Base-by-base conservation (phyloP, 2,888 invertebrate genomes). In the Caenorhabditis sinica region DNA sequence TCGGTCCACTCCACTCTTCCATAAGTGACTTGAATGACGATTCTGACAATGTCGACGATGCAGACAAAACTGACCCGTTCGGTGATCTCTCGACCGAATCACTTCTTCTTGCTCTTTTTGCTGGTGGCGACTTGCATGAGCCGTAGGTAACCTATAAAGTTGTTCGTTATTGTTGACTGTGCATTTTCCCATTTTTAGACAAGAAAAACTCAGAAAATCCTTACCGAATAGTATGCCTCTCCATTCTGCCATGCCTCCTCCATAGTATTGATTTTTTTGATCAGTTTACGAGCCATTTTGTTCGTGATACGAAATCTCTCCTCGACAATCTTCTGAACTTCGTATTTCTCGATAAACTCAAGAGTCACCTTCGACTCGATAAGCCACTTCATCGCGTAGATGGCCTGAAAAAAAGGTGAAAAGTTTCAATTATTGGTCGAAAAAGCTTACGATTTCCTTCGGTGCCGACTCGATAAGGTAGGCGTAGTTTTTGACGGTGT, bases 61-160 rank as follows among this genome's bases (percentile, higher is more conserved):
- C 5, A 9, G 4, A 0, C 0, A 0, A 20, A 6, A 20, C 4
- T n/a, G n/a, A n/a, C n/a, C n/a, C n/a, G n/a, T n/a, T n/a, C n/a
- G n/a, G n/a, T n/a, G n/a, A n/a, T 8, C 20, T 6, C 4, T 20
- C 20, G 20, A 49, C 11, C 0, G 9, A 49, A 9, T 8, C 15
- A 40, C 40, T 40, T 51, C 51, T 51, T 51, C 51, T 51, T n/a
- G 23, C n/a, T 51, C 23, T 51, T 20, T 51, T 51, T 5, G n/a
- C 8, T 51, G 51, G 51, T 20, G 51, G 51, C 51, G 51, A 51
- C 11, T 51, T 51, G 0, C 20, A 11, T 28, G 56, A 8, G 13
- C 11, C 6, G 15, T 4, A 13, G 28, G 11, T 4, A 11, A 28
- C 8, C 56, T 15, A 13, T 13, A 28, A 56, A 56, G 11, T 13